Evolutionary conservation across 2,888 invertebrate genomes (phyloP).

Genomic region (Scaptomyza polygonia): DNA sequence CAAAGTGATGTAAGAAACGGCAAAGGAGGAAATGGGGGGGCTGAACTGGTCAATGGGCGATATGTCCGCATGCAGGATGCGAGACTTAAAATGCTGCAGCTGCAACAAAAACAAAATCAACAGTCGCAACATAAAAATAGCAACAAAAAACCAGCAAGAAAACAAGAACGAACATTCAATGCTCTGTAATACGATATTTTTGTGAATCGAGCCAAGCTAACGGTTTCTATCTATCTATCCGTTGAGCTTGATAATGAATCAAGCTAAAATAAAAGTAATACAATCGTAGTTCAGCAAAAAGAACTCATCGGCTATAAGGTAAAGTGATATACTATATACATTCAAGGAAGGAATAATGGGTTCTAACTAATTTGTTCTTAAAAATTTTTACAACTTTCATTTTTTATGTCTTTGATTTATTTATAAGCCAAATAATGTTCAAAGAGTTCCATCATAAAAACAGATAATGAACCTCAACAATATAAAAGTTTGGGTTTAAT

Average conservation of each 20-base stretch:
- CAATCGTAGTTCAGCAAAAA: too few species aligned
- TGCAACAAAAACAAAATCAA: constrained; percentile 14
- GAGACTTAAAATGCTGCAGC: constrained; percentile 56
- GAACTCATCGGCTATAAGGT: too few species aligned
- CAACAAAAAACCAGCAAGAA: neutral
- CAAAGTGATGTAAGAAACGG: neutral
- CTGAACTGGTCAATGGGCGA: constrained; percentile 17
- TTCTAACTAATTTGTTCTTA: too few species aligned
- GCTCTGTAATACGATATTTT: neutral
- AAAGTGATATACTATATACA: too few species aligned
- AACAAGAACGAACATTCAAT: neutral
- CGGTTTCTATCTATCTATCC: neutral
- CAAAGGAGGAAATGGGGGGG: neutral
- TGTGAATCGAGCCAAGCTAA: neutral
- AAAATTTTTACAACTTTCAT: too few species aligned
- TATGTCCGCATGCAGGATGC: constrained; percentile 54
- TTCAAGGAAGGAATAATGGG: too few species aligned
- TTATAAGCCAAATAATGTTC: too few species aligned
- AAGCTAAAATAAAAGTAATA: neutral
- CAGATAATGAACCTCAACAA: too few species aligned
- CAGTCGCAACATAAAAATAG: constrained; percentile 4
- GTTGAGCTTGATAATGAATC: neutral
- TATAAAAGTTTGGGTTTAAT: too few species aligned
- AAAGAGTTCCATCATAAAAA: too few species aligned
- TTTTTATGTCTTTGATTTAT: too few species aligned